A percentile compares a stretch with the other conserved stretches of the same genome.
Evolutionary conservation across 2,797 vertebrate genomes (phyloP).

Genomic region (Natrix natrix): DNA sequence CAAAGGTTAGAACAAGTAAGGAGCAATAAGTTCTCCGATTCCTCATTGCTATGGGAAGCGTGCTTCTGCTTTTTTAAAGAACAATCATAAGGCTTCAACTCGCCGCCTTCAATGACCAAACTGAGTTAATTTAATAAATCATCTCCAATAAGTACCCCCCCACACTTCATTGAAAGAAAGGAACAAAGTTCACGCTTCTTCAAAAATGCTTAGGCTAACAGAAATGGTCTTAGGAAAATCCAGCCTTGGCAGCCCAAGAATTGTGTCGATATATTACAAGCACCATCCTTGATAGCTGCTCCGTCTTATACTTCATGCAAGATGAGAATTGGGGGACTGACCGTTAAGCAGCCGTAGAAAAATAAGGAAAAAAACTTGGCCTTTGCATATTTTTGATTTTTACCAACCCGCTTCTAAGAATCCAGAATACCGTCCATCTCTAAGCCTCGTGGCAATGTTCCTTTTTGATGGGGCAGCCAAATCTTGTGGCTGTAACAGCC

Average conservation of each 20-base stretch:
- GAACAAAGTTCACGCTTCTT: neutral
- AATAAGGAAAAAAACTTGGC: neutral
- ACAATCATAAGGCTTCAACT: neutral
- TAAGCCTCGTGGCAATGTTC: no score
- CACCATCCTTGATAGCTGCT: neutral
- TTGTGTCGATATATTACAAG: neutral
- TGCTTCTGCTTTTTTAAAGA: neutral
- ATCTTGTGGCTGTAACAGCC: neutral
- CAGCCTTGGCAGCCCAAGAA: neutral
- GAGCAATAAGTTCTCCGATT: neutral
- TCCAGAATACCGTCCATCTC: neutral
- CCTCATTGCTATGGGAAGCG: neutral
- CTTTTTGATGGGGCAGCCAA: neutral
- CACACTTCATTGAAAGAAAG: neutral
- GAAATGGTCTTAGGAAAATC: neutral
- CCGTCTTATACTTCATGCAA: neutral
- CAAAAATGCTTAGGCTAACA: neutral
- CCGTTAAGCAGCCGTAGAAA: neutral
- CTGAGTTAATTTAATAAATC: neutral
- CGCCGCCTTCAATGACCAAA: neutral
- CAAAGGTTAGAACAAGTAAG: neutral
- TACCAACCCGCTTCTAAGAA: no score
- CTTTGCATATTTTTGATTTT: neutral
- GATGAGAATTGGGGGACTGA: neutral
- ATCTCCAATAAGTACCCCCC: neutral